These are phyloP conservation scores for Eupeodes corollae DNA, from an alignment of 1,140 invertebrate genomes.

Conservation along the genomic window DNA sequence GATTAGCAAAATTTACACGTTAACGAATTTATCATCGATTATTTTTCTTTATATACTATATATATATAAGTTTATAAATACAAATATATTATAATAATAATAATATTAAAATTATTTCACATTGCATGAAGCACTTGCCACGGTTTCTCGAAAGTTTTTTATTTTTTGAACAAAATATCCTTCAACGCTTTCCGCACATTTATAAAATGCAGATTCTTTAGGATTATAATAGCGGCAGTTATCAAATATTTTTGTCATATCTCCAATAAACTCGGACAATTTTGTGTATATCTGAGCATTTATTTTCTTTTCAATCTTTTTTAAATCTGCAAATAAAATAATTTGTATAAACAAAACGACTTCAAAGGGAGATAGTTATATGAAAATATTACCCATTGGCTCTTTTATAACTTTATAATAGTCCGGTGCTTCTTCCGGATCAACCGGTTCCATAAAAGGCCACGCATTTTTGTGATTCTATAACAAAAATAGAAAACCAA, in stretches of 20 bases:
- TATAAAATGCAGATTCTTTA: constrained; percentile 87
- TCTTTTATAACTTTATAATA: constrained; percentile 97
- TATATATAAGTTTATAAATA: no score
- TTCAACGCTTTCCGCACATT: constrained; percentile 88
- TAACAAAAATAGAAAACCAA: constrained; percentile 12
- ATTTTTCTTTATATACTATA: no score
- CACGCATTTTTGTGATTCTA: constrained; percentile 83
- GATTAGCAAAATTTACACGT: no score
- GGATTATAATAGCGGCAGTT: constrained; percentile 97
- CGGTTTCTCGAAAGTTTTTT: constrained; percentile 67
- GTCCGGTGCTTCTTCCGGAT: constrained; percentile 87
- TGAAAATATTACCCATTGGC: constrained; percentile 80
- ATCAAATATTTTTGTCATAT: constrained; percentile 97
- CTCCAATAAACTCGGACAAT: constrained; percentile 89
- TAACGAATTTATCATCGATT: no score
- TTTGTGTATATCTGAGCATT: constrained; percentile 72
- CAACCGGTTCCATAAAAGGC: constrained; percentile 95
- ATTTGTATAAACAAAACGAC: background rate
- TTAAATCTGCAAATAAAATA: constrained; percentile 64
- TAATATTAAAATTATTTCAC: no score
- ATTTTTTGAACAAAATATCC: constrained; percentile 91
- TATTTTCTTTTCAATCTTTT: constrained; percentile 83
- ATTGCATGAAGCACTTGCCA: constrained; percentile 7
- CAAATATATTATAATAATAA: no score
- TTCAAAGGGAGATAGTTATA: background rate